Evolutionary conservation across 2,113 vertebrate genomes (phyloP).

Genomic region (Melanerpes formicivorus): DNA sequence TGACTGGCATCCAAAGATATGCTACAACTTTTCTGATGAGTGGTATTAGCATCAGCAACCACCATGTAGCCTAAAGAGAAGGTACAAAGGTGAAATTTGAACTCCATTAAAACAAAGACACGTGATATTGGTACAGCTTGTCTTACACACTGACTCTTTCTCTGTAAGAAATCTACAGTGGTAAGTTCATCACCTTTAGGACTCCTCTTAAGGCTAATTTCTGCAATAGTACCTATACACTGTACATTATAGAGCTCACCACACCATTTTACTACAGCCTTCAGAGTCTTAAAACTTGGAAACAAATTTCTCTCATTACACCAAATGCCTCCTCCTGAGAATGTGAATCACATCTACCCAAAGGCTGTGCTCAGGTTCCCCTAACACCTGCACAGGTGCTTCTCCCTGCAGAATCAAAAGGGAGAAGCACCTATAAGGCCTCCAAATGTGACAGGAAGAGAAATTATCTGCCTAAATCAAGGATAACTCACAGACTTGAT

Average conservation of each 20-base stretch:
- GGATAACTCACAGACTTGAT: neutral
- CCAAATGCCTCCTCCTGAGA: neutral
- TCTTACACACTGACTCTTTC: neutral
- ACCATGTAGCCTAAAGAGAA: neutral
- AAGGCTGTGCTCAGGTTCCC: neutral
- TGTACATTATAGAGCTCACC: neutral
- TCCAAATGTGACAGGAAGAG: neutral
- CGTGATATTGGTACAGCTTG: neutral
- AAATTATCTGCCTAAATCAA: neutral
- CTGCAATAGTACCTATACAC: neutral
- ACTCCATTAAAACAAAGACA: neutral
- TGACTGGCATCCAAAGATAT: neutral
- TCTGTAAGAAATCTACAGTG: neutral
- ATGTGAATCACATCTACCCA: neutral
- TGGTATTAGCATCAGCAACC: neutral
- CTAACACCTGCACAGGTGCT: too few species aligned
- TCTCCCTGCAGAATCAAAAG: neutral
- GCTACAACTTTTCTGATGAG: neutral
- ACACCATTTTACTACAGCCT: neutral
- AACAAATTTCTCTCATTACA: accelerated
- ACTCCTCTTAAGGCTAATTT: neutral
- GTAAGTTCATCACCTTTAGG: neutral
- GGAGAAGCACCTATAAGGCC: neutral
- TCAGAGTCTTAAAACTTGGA: neutral
- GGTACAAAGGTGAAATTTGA: neutral